These are phyloP conservation scores for Nyctereutes procyonoides DNA, from an alignment of 2,113 vertebrate genomes.

Conservation along the genomic window DNA sequence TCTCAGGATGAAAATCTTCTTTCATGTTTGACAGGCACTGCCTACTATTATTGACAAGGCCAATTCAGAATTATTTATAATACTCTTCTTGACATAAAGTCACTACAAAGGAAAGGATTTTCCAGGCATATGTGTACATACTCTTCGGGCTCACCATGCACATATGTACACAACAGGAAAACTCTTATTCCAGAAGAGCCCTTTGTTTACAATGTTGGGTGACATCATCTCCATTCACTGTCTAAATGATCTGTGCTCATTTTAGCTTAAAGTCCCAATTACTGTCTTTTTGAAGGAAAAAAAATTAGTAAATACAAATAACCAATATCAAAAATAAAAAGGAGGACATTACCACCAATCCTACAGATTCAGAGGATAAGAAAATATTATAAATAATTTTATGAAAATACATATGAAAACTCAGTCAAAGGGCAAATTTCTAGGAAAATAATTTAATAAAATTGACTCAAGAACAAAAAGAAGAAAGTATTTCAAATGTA, in stretches of 20 bases:
- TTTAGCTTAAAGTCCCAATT: conserved; percentile 33
- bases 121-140: neutral
- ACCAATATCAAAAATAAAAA: too few relatives aligned
- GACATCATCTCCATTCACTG: neutral
- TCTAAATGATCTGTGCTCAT: neutral
- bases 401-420: too few relatives aligned
- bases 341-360: too few relatives aligned
- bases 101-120: neutral
- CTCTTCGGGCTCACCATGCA: neutral
- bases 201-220: neutral
- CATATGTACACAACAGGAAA: neutral
- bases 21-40: neutral
- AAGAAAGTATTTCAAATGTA: conserved; percentile 14
- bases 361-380: too few relatives aligned
- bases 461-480: too few relatives aligned
- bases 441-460: too few relatives aligned
- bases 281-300: neutral
- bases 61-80: neutral
- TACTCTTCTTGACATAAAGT: neutral
- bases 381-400: too few relatives aligned
- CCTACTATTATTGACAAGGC: neutral
- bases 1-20: neutral
- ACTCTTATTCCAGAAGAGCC: neutral
- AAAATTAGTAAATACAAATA: too few relatives aligned
- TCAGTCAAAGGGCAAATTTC: too few relatives aligned